A percentile compares a stretch with the other conserved stretches of the same genome.
These are phyloP conservation scores for Pleuronectes platessa DNA, from an alignment of 2,113 vertebrate species.

Conservation along the genomic window DNA sequence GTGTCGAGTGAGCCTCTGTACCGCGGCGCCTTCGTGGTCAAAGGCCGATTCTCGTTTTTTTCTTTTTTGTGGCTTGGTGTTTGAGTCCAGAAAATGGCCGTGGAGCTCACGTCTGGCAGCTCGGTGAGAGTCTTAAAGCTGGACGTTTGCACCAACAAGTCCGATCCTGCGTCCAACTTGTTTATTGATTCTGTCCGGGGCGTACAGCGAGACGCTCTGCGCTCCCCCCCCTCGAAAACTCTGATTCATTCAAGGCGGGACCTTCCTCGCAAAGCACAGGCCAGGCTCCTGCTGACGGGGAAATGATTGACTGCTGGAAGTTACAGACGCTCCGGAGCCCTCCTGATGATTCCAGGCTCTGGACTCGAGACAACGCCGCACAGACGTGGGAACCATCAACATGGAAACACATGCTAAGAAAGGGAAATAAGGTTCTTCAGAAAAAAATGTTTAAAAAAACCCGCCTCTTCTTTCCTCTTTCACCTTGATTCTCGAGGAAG, in stretches of 20 bases:
- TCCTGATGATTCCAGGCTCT: constrained; percentile 61
- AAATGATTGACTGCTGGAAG: constrained; percentile 70
- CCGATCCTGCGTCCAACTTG: constrained; percentile 42
- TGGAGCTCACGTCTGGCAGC: constrained; percentile 64
- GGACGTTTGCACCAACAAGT: constrained; percentile 60
- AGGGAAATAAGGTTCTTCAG: constrained; percentile 37
- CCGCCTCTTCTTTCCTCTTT: constrained; percentile 59
- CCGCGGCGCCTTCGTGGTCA: constrained; percentile 46
- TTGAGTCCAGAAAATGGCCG: constrained; percentile 63
- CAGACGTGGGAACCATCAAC: constrained; percentile 66
- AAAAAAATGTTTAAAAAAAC: constrained; percentile 5
- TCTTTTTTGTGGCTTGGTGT: constrained; percentile 55
- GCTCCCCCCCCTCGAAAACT: constrained; percentile 63
- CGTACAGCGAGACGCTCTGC: constrained; percentile 45
- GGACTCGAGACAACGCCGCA: constrained; percentile 47
- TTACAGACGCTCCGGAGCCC: constrained; percentile 49
- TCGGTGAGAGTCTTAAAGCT: constrained; percentile 71
- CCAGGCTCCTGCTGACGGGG: constrained; percentile 50
- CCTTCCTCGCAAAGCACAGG: constrained; percentile 42
- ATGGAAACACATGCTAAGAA: constrained; percentile 72
- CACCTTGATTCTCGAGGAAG: constrained; percentile 74
- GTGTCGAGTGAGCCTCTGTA: constrained; percentile 60
- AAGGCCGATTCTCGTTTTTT: constrained; percentile 3
- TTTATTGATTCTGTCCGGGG: constrained; percentile 66
- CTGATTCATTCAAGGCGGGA: constrained; percentile 74